Percentiles rank a stretch among this genome's conserved stretches.
Conservation (phyloP, 2,888 invertebrate genomes). For the Phyto melanocephala region DNA sequence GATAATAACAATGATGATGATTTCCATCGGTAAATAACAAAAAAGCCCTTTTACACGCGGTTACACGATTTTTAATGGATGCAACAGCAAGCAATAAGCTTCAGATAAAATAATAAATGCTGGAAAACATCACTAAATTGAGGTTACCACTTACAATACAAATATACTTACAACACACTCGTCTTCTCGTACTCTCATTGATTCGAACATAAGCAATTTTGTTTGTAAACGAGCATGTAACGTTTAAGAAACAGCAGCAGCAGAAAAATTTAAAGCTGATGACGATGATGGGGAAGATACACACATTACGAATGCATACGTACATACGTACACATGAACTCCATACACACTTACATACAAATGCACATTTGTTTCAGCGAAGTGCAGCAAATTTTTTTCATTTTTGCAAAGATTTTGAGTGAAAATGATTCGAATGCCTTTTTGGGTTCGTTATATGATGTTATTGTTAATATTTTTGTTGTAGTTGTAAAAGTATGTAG, state of each 20-base stretch:
- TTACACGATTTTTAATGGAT: slow-evolving; percentile 65
- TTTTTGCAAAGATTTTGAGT: slow-evolving; percentile 32
- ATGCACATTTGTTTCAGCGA: slow-evolving; percentile 8
- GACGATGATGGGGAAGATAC: slow-evolving; percentile 24
- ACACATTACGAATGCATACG: slow-evolving; percentile 26
- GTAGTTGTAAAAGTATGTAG: neutral
- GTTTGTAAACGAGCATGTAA: slow-evolving; percentile 60
- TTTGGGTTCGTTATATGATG: slow-evolving; percentile 28
- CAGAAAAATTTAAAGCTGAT: neutral
- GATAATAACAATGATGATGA: slow-evolving; percentile 48
- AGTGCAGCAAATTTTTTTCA: slow-evolving; percentile 19
- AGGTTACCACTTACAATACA: slow-evolving; percentile 32
- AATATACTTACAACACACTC: neutral
- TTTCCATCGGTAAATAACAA: slow-evolving; percentile 62
- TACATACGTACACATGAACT: neutral
- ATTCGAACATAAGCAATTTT: slow-evolving; percentile 41
- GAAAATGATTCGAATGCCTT: slow-evolving; percentile 50
- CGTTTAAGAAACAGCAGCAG: slow-evolving; percentile 24
- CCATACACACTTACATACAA: neutral
- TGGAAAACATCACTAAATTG: slow-evolving; percentile 53
- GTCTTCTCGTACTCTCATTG: neutral
- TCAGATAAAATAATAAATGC: slow-evolving; percentile 60
- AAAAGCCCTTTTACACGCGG: slow-evolving; percentile 64
- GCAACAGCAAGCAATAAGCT: slow-evolving; percentile 53
- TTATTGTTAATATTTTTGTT: slow-evolving; percentile 13